Conservation (phyloP, 2,113 vertebrate species). For the Oxyruncus cristatus region DNA sequence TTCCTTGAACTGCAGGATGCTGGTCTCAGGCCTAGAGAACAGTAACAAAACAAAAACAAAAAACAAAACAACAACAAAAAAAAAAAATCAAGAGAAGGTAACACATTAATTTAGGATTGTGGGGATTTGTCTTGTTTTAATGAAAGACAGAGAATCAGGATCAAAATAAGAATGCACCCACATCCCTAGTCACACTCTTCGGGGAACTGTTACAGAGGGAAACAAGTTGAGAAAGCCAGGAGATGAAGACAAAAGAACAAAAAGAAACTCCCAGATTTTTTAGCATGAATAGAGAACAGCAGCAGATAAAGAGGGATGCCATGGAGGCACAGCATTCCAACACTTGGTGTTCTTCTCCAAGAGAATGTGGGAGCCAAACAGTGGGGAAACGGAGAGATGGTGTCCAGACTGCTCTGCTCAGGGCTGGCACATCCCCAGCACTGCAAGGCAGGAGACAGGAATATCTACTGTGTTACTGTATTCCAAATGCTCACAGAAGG, state of each 20-base stretch:
- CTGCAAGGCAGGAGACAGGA: background rate
- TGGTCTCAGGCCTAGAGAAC: background rate
- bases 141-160: background rate
- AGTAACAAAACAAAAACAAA: background rate
- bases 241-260: background rate
- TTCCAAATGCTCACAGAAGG: background rate
- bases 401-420: background rate
- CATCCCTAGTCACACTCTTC: no score
- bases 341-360: rapidly evolving
- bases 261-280: background rate
- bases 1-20: background rate
- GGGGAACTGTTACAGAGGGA: background rate
- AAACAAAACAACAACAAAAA: background rate
- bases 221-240: background rate
- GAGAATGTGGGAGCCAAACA: rapidly evolving
- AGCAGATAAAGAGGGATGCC: background rate
- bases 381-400: background rate
- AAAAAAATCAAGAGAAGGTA: background rate
- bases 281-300: background rate
- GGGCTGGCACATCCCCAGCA: background rate
- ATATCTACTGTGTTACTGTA: rapidly evolving
- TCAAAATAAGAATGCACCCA: background rate
- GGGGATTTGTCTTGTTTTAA: background rate
- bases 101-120: background rate
- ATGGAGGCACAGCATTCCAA: background rate